Evolutionary conservation across 1,140 invertebrate genomes (phyloP), one percentile per base, ranked within the genome.

Genomic region (Drosophila trapezifrons): DNA sequence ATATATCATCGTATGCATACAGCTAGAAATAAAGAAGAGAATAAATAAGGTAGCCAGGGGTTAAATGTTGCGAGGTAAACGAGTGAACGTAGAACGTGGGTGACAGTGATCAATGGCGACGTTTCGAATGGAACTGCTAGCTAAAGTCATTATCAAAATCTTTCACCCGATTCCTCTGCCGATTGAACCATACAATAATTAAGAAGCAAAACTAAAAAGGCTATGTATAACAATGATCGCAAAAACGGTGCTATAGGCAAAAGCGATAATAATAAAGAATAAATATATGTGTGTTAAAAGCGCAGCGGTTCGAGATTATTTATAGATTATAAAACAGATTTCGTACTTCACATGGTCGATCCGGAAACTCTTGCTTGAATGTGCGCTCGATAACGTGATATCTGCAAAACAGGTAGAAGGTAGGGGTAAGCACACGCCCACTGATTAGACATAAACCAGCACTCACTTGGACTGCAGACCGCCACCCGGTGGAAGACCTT

Each of bases 261-360:
- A 54, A 62, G 74, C 74, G 71, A 78, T 75, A 67, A 54, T 37
- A n/a, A 38, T 38, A 38, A 32, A 32, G 29, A 32, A 67, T 18
- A 45, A 51, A 62, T 54, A 62, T 54, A 58, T 25, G 55, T 35
- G 40, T 69, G 63, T 70, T 71, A 60, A 65, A 69, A 56, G 67
- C 60, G 49, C 47, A 75, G 64, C 77, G 46, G 64, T 62, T 54
- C 56, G 32, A 65, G 72, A 37, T 56, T 62, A 37, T 10, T 79
- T 62, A 90, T 42, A 90, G 73, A 59, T 90, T 81, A 73, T 82
- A 86, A 70, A 90, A 90, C 37, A 90, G 71, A 57, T 92, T 91
- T 76, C 90, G 86, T 92, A 92, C 91, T 91, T 91, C 83, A 86
- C 91, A 91, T 79, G 91, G 72, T 74, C 82, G 69, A 75, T 92